A percentile compares a stretch with the other conserved stretches of the same genome.
Evolutionary conservation across 2,797 vertebrate genomes (phyloP).

Genomic region (Epinephelus awoara): DNA sequence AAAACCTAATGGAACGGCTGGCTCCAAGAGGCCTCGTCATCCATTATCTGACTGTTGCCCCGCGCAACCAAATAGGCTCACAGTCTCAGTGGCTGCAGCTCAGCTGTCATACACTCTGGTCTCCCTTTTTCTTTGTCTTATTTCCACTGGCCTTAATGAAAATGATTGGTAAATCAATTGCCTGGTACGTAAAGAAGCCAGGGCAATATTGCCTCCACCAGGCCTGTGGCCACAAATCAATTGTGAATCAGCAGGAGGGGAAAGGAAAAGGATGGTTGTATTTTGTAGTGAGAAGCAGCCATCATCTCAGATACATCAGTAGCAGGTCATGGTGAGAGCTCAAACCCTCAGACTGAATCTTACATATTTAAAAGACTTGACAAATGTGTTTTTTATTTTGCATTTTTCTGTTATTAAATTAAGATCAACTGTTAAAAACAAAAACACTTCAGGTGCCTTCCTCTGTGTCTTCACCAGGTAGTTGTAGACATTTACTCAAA

Average conservation of each 20-base stretch:
- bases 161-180: constrained; percentile 74
- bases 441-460: no score
- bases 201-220: constrained; percentile 51
- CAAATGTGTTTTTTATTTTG: neutral
- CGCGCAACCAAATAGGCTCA: constrained; percentile 75
- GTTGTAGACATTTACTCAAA: no score
- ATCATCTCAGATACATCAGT: constrained; percentile 25
- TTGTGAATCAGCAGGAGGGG: constrained; percentile 48
- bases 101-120: constrained; percentile 62
- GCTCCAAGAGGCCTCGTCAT: constrained; percentile 84
- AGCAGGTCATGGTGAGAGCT: constrained; percentile 14
- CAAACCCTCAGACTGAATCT: neutral
- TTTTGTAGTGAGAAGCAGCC: constrained; percentile 42
- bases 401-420: no score
- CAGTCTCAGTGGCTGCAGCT: constrained; percentile 69
- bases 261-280: constrained; percentile 30
- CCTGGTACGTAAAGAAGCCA: constrained; percentile 57
- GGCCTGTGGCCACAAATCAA: constrained; percentile 61
- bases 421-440: no score
- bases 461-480: no score
- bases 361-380: neutral
- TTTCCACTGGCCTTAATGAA: constrained; percentile 72
- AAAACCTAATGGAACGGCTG: constrained; percentile 87
- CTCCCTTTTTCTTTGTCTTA: constrained; percentile 70
- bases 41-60: constrained; percentile 87